Evolutionary conservation across 2,888 invertebrate species (phyloP), one percentile per base, ranked within the genome.

Genomic region (Caradrina clavipalpis): DNA sequence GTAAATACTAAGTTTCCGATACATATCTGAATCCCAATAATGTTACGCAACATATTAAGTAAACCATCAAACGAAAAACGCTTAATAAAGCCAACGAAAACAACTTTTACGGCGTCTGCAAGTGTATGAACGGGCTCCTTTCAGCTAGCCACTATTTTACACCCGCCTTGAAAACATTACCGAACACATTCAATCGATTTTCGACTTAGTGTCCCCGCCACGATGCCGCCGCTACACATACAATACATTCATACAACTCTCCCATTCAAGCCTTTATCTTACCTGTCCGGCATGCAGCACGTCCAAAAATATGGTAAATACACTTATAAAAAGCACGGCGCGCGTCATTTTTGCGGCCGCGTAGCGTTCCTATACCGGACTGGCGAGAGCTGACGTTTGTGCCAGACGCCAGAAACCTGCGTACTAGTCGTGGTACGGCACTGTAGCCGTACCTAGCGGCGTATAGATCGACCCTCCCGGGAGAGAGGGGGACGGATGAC

Each of bases 261-360:
- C 73, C 56, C 64, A 57, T 69, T 79, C 72, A 79, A 80, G 60
- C 77, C 76, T 73, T 49, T 81, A 83, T 89, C 94, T 96, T 93
- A 97, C 96, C 96, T 96, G 96, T 89, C 95, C 96, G 84, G 96
- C 95, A 84, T 94, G 94, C 87, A 96, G 95, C 92, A 95, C 96
- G 93, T 96, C 96, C 95, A 96, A 94, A 92, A 96, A 93, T 93
- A 96, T 94, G 92, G 95, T 94, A 93, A 96, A 96, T 92, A 96
- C 96, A 96, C 96, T 95, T 91, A 96, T 93, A 94, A 96, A 95
- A 93, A 96, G 95, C 94, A 96, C 96, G 94, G 96, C 96, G 92
- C 96, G 96, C 96, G 96, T 94, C 97, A 97, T 97, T 92, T 92
- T 96, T 91, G 96, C 95, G 94, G 93, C 92, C 95, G 95, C 95